phyloP scores from a whole-genome alignment of 1,140 invertebrate species.

The Drosophila melanogaster region DNA sequence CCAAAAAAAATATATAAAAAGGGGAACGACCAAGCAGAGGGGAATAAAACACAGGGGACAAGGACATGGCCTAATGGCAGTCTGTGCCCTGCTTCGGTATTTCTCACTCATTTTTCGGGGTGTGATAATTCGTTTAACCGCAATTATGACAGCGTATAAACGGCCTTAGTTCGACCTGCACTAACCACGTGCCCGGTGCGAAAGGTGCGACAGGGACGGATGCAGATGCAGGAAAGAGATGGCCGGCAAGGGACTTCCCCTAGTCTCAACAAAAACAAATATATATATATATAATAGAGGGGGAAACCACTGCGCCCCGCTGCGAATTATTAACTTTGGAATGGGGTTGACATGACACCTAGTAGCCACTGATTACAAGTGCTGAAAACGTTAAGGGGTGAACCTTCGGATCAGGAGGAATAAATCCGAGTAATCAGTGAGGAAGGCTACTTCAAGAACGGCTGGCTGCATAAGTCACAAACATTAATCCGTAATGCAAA shows the following conservation, averaged over 20 bases:
- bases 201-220: slow-evolving; percentile 1
- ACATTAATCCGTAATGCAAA: slow-evolving; percentile 12
- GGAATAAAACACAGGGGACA: slow-evolving; percentile 17
- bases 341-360: slow-evolving; percentile 51
- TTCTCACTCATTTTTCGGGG: slow-evolving; percentile 57
- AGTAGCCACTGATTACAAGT: slow-evolving; percentile 52
- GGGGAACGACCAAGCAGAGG: slow-evolving; percentile 22
- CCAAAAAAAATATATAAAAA: slow-evolving; percentile 19
- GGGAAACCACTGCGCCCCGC: slow-evolving; percentile 58
- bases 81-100: slow-evolving; percentile 20
- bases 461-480: slow-evolving; percentile 6
- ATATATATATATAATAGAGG: too few species aligned
- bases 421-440: slow-evolving; percentile 22
- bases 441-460: slow-evolving; percentile 26
- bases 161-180: slow-evolving; percentile 54
- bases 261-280: slow-evolving; percentile 9
- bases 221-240: slow-evolving; percentile 16
- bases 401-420: background rate
- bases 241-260: slow-evolving; percentile 18
- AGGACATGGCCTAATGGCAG: slow-evolving; percentile 37
- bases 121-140: slow-evolving; percentile 83
- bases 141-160: slow-evolving; percentile 77
- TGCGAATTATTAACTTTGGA: slow-evolving; percentile 42
- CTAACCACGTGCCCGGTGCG: slow-evolving; percentile 51
- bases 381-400: slow-evolving; percentile 27